These are phyloP conservation scores for Pteropus alecto DNA, from an alignment of 2,113 vertebrate genomes.

Conservation along the genomic window DNA sequence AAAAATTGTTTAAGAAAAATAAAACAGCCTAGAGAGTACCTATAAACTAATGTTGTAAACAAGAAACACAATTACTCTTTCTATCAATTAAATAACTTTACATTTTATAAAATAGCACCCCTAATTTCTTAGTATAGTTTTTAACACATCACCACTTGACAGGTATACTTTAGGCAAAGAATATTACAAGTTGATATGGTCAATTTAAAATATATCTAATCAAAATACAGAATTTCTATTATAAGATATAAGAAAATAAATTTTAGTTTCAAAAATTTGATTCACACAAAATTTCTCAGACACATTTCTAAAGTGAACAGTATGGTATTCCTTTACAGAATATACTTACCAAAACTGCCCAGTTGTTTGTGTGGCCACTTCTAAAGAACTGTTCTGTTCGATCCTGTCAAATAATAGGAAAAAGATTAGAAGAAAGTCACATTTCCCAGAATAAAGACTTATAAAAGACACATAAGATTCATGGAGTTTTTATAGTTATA, in stretches of 20 bases:
- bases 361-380: slow-evolving; percentile 98
- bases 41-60: neutral
- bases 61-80: slow-evolving; percentile 21
- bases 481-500: neutral
- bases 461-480: neutral
- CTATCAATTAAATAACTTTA: slow-evolving; percentile 36
- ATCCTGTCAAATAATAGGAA: slow-evolving; percentile 81
- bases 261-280: slow-evolving; percentile 34
- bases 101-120: neutral
- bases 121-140: neutral
- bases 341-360: slow-evolving; percentile 94
- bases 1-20: neutral
- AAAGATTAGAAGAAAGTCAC: slow-evolving; percentile 1
- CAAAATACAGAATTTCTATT: neutral
- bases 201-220: slow-evolving; percentile 34
- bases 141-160: neutral
- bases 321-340: neutral
- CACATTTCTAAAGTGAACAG: neutral
- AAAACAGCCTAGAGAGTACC: neutral
- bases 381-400: slow-evolving; percentile 91
- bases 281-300: slow-evolving; percentile 15
- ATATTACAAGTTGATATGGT: neutral
- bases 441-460: neutral
- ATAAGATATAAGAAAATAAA: neutral
- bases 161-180: neutral